These are phyloP conservation scores for Sinotaia quadrata DNA, from an alignment of 2,888 invertebrate genomes.

Conservation along the genomic window DNA sequence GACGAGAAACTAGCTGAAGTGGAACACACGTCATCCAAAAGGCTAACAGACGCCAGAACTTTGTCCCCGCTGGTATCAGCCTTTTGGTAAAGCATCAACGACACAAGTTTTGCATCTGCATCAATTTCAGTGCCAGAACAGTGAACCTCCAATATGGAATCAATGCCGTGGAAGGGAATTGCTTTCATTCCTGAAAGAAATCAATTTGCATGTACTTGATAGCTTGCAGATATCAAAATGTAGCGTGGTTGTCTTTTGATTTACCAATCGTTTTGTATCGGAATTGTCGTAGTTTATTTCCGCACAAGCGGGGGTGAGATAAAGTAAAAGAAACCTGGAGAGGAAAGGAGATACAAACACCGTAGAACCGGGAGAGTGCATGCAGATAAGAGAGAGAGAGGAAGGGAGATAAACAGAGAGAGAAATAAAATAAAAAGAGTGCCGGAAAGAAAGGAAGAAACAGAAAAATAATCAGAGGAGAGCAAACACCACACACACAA, in stretches of 20 bases:
- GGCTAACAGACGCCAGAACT: background rate
- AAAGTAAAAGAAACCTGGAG: background rate
- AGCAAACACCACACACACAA: background rate
- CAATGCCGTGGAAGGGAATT: background rate
- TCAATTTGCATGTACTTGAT: no score
- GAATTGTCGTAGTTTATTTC: no score
- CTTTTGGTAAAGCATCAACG: background rate
- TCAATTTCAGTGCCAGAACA: background rate
- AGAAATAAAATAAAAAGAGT: background rate
- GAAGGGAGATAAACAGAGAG: background rate
- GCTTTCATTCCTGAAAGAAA: slow-evolving; percentile 7
- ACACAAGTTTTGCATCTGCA: background rate
- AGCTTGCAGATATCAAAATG: no score
- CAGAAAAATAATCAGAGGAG: background rate
- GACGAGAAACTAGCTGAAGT: slow-evolving; percentile 17
- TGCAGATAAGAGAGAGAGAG: no score
- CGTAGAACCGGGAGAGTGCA: background rate
- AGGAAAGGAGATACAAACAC: background rate
- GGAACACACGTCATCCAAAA: slow-evolving; percentile 2
- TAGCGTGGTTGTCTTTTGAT: no score
- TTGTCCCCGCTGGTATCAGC: background rate
- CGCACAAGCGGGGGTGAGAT: background rate
- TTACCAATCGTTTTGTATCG: no score
- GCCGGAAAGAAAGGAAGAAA: slow-evolving; percentile 2
- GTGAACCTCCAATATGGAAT: slow-evolving; percentile 2